These are phyloP conservation scores for Zaprionus taronus DNA, from an alignment of 1,140 invertebrate genomes.

Conservation along the genomic window DNA sequence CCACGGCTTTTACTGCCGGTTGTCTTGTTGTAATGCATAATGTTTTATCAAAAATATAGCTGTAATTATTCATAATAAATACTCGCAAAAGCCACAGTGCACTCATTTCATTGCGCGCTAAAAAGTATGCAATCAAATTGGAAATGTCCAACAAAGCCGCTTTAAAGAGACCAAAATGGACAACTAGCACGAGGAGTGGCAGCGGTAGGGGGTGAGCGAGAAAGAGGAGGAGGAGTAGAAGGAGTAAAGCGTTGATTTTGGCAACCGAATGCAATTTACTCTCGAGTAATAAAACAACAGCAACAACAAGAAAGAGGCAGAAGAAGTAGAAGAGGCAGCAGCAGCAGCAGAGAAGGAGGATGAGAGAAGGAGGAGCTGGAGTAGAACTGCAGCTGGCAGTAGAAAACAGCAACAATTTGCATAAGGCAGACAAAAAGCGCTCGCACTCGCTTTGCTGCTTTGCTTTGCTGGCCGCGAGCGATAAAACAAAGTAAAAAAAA, in stretches of 20 bases:
- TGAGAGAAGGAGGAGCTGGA: neutral
- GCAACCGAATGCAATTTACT: conserved; percentile 37
- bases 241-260: neutral
- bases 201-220: no score
- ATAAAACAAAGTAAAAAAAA: conserved; percentile 42
- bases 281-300: conserved; percentile 5
- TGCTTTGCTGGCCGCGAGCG: conserved; percentile 8
- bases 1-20: no score
- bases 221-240: no score
- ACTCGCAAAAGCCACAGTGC: neutral
- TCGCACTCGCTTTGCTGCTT: neutral
- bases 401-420: conserved; percentile 23
- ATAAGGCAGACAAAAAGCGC: conserved; percentile 20
- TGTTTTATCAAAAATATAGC: no score
- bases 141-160: neutral
- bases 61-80: no score
- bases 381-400: neutral
- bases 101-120: neutral
- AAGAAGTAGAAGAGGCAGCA: neutral
- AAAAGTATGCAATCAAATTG: conserved; percentile 22
- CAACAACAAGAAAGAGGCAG: neutral
- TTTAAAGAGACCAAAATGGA: neutral
- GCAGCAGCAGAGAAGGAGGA: neutral
- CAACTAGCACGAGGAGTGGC: neutral
- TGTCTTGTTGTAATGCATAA: neutral